Base-by-base conservation (phyloP, 2,888 invertebrate species). In the Melikaiella ostensackeni region DNA sequence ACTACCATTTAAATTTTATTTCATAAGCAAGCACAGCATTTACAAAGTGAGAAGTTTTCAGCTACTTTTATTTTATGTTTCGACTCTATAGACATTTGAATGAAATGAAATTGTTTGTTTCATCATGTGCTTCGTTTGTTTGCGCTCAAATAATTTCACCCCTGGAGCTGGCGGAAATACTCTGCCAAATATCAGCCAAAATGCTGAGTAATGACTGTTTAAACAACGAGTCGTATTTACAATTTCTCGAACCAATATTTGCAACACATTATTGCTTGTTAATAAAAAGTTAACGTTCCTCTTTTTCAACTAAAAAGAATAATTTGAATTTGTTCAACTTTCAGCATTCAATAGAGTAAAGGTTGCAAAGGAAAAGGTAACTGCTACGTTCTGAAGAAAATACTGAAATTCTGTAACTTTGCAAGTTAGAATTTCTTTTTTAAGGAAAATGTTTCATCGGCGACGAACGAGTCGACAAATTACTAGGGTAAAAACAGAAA, bases 51-150 rank as follows among this genome's bases (percentile, higher is more conserved):
- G n/a, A 9, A 9, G n/a, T 50, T 50, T 8, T n/a, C n/a, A n/a
- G 2, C 9, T 1, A 8, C 9, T n/a, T 50, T 50, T 50, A 50
- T 55, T 50, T 50, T 21, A 55, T 16, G 42, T 55, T 55, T 55
- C 7, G 55, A 21, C 3, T 55, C 21, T 11, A 55, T 21, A 4
- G 21, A 19, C 19, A 21, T 59, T 59, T 63, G 63, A 63, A 63
- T 63, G 21, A 63, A 35, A 63, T 63, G 13, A 1, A 21, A 33
- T 35, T 63, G 21, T 38, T 21, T 63, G 35, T 21, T 21, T 35
- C 21, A 63, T 63, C 27, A 27, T 59, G 24, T 59, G 59, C 59
- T 59, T 59, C 16, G 24, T 59, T n/a, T 70, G n/a, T 70, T 70
- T 70, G 38, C 30, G 4, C 16, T 11, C 30, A 30, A 70, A 70